phyloP scores from a whole-genome alignment of 2,888 invertebrate genomes.

The Pterostichus niger region DNA sequence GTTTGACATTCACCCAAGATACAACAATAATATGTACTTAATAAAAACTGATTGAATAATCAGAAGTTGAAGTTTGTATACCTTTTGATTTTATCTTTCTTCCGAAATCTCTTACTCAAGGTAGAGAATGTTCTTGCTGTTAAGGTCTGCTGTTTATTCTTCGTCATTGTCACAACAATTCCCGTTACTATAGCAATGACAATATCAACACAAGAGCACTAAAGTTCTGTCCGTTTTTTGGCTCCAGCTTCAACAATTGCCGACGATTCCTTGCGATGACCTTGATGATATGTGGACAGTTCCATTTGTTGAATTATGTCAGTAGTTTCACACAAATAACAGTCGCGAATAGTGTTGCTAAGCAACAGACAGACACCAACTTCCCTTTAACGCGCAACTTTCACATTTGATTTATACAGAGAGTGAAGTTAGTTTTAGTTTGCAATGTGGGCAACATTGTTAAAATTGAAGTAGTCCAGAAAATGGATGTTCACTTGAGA shows the following conservation, averaged over 20 bases:
- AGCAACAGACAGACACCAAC: constrained; percentile 33
- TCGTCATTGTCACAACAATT: constrained; percentile 73
- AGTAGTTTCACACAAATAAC: constrained; percentile 51
- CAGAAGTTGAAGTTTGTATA: constrained; percentile 71
- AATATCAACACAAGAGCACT: constrained; percentile 32
- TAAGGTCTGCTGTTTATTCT: constrained; percentile 78
- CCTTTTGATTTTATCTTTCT: constrained; percentile 79
- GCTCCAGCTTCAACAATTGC: background rate
- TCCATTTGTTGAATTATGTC: constrained; percentile 63
- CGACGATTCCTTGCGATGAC: constrained; percentile 55
- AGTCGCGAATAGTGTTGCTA: constrained; percentile 19
- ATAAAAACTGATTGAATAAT: constrained; percentile 3
- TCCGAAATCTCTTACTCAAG: constrained; percentile 78
- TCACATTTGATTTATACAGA: constrained; percentile 58
- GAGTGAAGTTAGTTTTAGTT: constrained; percentile 53
- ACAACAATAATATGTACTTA: too few relatives aligned
- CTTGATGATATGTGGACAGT: constrained; percentile 41
- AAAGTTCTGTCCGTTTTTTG: constrained; percentile 28
- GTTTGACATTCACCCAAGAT: too few relatives aligned
- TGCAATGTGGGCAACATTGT: constrained; percentile 34
- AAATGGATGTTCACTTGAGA: constrained; percentile 41
- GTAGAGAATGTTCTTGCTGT: constrained; percentile 79
- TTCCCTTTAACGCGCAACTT: constrained; percentile 47
- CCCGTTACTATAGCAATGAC: constrained; percentile 26
- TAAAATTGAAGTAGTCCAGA: constrained; percentile 50